These are phyloP conservation scores for Okapia johnstoni DNA, from an alignment of 2,113 vertebrate species.

Conservation along the genomic window DNA sequence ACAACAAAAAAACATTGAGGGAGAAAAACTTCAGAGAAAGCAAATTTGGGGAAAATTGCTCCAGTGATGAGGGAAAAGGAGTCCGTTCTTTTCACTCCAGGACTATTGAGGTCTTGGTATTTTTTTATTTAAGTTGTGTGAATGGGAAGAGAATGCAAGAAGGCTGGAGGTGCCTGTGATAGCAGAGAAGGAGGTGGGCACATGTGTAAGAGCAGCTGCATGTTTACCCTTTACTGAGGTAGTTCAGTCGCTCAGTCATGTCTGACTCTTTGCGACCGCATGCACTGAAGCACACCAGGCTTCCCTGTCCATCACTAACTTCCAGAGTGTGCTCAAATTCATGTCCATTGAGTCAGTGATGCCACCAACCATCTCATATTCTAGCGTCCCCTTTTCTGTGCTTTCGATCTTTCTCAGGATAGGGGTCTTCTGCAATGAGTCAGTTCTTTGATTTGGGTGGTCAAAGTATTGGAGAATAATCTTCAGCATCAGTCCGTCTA, in stretches of 20 bases:
- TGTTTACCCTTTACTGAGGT: neutral
- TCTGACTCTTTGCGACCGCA: neutral
- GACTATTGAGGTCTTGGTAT: neutral
- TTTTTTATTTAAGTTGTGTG: neutral
- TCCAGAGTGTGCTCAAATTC: neutral
- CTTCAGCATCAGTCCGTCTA: neutral
- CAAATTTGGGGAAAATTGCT: neutral
- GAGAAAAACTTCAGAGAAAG: too few species aligned
- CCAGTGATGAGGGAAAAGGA: neutral
- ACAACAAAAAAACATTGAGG: neutral
- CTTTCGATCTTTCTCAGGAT: neutral
- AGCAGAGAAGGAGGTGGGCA: neutral
- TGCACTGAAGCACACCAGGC: neutral
- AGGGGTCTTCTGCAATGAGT: neutral
- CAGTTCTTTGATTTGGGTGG: neutral
- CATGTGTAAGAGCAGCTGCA: accelerated
- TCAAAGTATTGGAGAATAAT: neutral
- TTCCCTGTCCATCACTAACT: neutral
- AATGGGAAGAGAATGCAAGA: neutral
- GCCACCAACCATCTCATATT: neutral
- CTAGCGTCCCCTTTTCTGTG: neutral
- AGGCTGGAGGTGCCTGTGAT: neutral
- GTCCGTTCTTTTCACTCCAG: neutral
- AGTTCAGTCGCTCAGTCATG: neutral
- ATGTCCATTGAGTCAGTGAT: accelerated